Evolutionary conservation across 2,888 invertebrate genomes (phyloP).

Genomic region (Torymus texanus): DNA sequence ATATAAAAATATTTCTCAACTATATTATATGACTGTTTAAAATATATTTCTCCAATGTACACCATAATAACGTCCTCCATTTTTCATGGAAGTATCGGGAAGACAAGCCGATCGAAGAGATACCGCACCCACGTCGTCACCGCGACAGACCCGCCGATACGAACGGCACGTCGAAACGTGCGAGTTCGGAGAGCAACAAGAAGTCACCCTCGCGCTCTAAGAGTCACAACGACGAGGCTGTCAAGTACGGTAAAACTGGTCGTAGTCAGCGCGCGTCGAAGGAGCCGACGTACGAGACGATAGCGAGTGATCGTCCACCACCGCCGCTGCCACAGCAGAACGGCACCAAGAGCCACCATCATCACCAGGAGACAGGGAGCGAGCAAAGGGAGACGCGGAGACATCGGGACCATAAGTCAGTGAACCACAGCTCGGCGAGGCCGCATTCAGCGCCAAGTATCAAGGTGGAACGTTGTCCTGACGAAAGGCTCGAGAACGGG

Average conservation of each 20-base stretch:
- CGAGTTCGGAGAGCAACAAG: constrained; percentile 43
- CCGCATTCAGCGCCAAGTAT: constrained; percentile 71
- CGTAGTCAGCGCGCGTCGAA: not conserved
- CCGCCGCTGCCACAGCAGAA: not conserved
- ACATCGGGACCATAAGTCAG: too few species aligned
- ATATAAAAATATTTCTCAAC: too few species aligned
- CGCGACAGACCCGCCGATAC: not conserved
- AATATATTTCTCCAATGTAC: too few species aligned
- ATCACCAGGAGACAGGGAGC: not conserved
- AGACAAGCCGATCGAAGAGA: constrained; percentile 35
- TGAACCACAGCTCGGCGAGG: constrained; percentile 52
- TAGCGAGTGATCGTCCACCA: constrained; percentile 1
- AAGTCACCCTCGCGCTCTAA: constrained; percentile 20
- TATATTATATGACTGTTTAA: too few species aligned
- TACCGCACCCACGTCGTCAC: not conserved
- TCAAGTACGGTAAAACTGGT: not conserved
- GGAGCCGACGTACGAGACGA: constrained; percentile 46
- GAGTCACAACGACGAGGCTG: not conserved
- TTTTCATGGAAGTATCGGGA: constrained; percentile 33
- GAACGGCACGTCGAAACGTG: constrained; percentile 17
- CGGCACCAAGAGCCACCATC: not conserved
- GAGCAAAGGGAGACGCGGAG: not conserved
- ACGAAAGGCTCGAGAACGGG: constrained; percentile 61
- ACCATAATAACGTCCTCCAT: too few species aligned
- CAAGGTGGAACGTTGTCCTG: constrained; percentile 62